These are phyloP conservation scores for Gnathonemus longibarbis DNA, from an alignment of 2,113 vertebrate genomes.

Conservation along the genomic window DNA sequence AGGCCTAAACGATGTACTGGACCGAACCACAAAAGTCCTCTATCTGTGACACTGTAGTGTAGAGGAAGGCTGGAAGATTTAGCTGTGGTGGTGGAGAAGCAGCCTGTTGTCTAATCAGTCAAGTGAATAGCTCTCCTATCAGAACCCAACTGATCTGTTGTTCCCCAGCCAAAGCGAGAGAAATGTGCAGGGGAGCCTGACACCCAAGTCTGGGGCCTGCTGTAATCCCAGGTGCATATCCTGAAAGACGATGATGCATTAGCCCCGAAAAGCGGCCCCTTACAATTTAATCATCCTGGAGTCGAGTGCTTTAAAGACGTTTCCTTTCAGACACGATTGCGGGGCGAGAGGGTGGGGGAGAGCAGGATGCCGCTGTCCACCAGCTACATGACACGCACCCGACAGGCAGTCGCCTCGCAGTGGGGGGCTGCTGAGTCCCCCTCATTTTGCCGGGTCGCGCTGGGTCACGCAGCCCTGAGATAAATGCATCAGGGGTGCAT, in stretches of 20 bases:
- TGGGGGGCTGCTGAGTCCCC: conserved; percentile 32
- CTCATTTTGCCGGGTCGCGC: conserved; percentile 47
- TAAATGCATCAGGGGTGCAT: conserved; percentile 43
- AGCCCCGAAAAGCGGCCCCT: background rate
- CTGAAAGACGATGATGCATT: background rate
- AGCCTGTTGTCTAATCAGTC: conserved; percentile 14
- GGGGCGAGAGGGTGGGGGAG: too few relatives aligned
- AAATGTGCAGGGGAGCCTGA: background rate
- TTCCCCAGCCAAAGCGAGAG: background rate
- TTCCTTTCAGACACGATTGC: background rate
- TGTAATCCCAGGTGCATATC: background rate
- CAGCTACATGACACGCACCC: background rate
- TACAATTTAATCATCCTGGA: background rate
- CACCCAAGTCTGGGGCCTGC: background rate
- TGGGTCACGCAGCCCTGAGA: conserved; percentile 41
- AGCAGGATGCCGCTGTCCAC: background rate
- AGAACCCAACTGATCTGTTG: background rate
- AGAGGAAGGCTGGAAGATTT: background rate
- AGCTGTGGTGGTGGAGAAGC: conserved; percentile 20
- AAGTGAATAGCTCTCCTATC: background rate
- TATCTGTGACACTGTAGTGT: background rate
- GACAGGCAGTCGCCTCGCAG: background rate
- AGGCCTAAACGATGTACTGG: background rate
- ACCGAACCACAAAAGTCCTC: conserved; percentile 23
- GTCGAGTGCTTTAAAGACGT: background rate